Conservation (phyloP, 2,888 invertebrate genomes). For the Machimus atricapillus region DNA sequence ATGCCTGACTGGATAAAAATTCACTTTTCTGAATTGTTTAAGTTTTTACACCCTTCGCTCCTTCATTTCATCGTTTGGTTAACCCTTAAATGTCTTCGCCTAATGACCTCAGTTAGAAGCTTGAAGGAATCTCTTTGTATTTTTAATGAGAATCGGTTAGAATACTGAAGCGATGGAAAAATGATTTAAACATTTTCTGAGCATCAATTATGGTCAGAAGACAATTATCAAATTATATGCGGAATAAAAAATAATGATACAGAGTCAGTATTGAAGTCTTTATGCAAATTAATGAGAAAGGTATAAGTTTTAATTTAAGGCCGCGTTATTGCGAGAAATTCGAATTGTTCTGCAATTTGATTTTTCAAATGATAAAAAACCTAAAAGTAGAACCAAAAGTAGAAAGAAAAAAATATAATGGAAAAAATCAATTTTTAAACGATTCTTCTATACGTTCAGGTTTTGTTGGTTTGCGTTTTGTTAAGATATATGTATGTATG, state of each 20-base stretch:
- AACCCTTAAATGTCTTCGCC: neutral
- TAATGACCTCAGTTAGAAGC: neutral
- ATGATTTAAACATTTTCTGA: neutral
- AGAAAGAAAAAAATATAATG: too few species aligned
- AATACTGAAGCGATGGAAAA: neutral
- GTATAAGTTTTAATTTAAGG: neutral
- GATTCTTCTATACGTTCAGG: too few species aligned
- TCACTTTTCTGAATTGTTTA: slow-evolving; percentile 24
- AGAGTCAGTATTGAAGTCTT: neutral
- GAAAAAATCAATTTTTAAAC: too few species aligned
- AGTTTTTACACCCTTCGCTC: neutral
- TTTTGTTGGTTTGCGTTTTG: too few species aligned
- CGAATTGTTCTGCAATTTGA: too few species aligned
- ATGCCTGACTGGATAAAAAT: slow-evolving; percentile 14
- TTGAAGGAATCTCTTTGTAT: neutral
- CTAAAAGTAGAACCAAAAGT: too few species aligned
- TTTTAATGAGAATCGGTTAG: neutral
- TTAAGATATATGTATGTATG: too few species aligned
- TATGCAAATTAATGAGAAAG: neutral
- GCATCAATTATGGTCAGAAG: neutral
- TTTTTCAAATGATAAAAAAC: too few species aligned
- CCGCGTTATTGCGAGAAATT: too few species aligned
- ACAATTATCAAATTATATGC: neutral
- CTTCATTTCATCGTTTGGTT: slow-evolving; percentile 13
- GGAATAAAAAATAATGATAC: neutral